Evolutionary conservation across 2,113 vertebrate genomes (phyloP), one percentile per base, ranked within the genome.

Genomic region (Trogon surrucura): DNA sequence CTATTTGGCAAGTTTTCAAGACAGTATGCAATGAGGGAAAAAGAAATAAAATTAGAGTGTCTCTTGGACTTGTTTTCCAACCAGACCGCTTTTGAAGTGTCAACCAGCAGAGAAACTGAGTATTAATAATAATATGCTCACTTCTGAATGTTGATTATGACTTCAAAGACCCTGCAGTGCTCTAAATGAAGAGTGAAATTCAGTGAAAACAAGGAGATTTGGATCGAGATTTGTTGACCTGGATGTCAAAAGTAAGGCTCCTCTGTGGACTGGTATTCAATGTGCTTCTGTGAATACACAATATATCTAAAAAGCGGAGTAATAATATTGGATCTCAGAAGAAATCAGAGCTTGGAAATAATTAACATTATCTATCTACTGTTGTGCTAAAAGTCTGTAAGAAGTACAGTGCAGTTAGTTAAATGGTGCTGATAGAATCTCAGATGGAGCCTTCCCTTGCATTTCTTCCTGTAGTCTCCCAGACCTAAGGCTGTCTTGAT

Each of bases 1-100:
- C n/a, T 94, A 45, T 51, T 84, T 96, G 94, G 91, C 80, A 97
- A 86, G 53, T 85, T 92, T 70, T 95, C 62, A 91, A 79, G n/a
- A 27, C 14, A 91, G 54, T 79, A 71, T 77, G 84, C 44, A 96
- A 96, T 85, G 60, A 78, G 45, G 26, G 13, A 19, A 54, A 77
- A 36, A 47, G 58, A 36, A 65, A 41, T 4, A 66, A 79, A 80
- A 20, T 13, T 17, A 60, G 6, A 61, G 58, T 75, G 32, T 89
- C 74, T 50, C 62, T 71, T 89, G 20, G 48, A 13, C 36, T 93
- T 80, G 14, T 89, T 92, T 88, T 90, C 36, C 13, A 89, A 77
- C 4, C 26, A 50, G 14, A 83, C 29, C 5, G 79, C 21, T 77
- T 80, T 30, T 71, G 19, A 45, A 80, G 12, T 51, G 41, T 77